Base-by-base conservation (phyloP, 2,113 vertebrate species). In the Proterorhinus semilunaris region DNA sequence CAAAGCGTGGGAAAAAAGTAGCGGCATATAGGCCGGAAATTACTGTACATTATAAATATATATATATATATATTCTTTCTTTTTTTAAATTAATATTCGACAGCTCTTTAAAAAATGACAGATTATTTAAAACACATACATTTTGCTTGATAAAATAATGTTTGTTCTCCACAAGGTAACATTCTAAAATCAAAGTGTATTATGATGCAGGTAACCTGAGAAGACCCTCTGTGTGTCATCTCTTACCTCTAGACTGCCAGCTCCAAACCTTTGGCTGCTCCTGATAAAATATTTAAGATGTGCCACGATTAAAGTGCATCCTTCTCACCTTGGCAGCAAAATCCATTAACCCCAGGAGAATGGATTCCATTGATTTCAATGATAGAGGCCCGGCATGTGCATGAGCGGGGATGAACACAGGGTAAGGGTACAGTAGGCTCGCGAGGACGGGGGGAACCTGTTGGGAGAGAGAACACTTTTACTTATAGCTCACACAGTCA, bases 281-380 rank as follows among this genome's bases (percentile, higher is more conserved):
- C 76, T 88, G 80, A 88, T 92, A 88, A 91, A 92, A 90, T 90
- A 92, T 93, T 92, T 89, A 90, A 88, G 84, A 89, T 85, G 79
- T 86, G 80, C 83, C 79, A 73, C 90, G 91, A 92, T 91, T 87
- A 89, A 91, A 91, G 88, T 83, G 83, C 81, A 87, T 88, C 87
- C 78, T 82, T 76, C 83, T 90, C 90, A 90, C 90, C 91, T 91
- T 86, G 86, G 79, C 83, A 83, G 85, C 81, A 89, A 89, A 90
- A 90, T 88, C 89, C 84, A 92, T 91, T 88, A 91, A 88, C 82
- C 83, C 79, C 74, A 54, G 45, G 75, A 69, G 77, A 88, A 91
- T 91, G 89, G 81, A 88, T 91, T 80, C 82, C 69, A 88, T 88
- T 79, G 87, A 91, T 91, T 91, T 85, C 80, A 89, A 83, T 75